Conservation (phyloP, 2,113 vertebrate species). For the Rattus rattus region DNA sequence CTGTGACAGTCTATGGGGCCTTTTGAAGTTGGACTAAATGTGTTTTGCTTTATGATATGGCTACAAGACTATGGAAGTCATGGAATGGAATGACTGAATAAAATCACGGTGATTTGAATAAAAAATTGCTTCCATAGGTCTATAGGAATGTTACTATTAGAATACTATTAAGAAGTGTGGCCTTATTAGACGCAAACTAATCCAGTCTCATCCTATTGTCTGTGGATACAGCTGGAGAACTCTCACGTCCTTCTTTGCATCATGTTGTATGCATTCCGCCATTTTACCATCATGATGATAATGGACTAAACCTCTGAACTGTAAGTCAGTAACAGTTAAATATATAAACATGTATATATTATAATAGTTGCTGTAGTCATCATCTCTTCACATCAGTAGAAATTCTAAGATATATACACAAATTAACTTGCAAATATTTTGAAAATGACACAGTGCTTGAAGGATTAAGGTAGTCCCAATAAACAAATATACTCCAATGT, state of each 20-base stretch:
- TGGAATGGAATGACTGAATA: background rate
- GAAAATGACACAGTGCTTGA: background rate
- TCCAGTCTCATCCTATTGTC: background rate
- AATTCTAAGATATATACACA: background rate
- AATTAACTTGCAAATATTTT: conserved; percentile 21
- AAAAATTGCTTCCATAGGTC: background rate
- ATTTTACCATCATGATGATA: background rate
- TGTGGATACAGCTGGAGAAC: background rate
- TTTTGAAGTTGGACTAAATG: background rate
- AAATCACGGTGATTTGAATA: background rate
- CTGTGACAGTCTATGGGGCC: background rate
- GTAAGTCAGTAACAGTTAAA: background rate
- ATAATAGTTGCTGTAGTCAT: background rate
- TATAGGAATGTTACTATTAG: background rate
- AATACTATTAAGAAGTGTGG: background rate
- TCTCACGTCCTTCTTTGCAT: background rate
- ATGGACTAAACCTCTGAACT: background rate
- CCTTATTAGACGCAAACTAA: background rate
- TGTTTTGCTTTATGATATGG: background rate
- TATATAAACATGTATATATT: background rate
- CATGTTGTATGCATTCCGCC: background rate
- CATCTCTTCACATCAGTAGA: background rate
- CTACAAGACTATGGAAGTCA: background rate
- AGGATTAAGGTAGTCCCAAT: background rate
- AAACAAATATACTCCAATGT: background rate